Evolutionary conservation across 2,888 invertebrate species (phyloP), one percentile per base, ranked within the genome.

Genomic region (Xylota segnis): DNA sequence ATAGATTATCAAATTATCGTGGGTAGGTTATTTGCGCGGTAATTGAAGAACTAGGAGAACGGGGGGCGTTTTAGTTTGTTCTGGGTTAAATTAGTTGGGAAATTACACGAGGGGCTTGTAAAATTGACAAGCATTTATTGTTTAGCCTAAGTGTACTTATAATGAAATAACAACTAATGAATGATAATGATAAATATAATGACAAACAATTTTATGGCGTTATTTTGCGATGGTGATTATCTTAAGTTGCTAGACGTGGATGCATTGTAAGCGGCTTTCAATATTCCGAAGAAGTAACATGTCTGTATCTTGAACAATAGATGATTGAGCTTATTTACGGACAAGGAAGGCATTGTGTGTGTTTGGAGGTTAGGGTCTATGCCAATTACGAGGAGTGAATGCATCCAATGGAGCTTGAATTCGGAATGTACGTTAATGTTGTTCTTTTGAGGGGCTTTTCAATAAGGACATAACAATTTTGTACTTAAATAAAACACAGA

Each of bases 1-100:
- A 63, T 63, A 72, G 65, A 58, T 50, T 58, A 79, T 29, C 18
- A 63, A 72, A 79, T 79, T 56, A 72, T 47, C 65, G 72, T 79
- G 72, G 54, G 47, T 58, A 47, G 40, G 40, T 18, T 23, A 65
- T 58, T 59, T 50, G 59, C 50, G 59, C 50, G 18, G 29, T 78
- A 56, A 77, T 47, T 45, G 27, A 74, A 34, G 27, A 74, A 34
- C 10, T 47, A 32, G 23, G 10, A 12, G 50, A 16, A 23, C 10
- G 50, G 18, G 3, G 12, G 5, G 43, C 59, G 40, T 59, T 59
- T 7, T 59, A 37, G 7, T 37, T 12, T 54, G 18, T 40, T n/a
- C 16, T 14, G 27, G 47, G 9, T 47, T 34, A 56, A 34, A 34
- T 59, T 16, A 6, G 40, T 40, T 34, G 12, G 7, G 1, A 27